Conservation (phyloP, 2,797 vertebrate genomes). For the Sebastes miniatus region DNA sequence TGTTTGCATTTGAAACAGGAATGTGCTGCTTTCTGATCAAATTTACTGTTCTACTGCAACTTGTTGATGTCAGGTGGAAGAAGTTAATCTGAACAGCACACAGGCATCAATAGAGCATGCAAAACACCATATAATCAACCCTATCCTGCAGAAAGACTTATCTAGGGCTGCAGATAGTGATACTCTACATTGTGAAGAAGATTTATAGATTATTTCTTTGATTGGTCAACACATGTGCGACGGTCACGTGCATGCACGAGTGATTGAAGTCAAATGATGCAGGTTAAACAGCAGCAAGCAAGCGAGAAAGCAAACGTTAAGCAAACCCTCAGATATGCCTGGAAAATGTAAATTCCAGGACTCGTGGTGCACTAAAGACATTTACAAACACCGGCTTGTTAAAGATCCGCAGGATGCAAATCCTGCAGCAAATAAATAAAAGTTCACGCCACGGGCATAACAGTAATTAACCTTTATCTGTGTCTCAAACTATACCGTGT, state of each 20-base stretch:
- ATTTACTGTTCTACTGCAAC: background rate
- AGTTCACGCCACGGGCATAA: background rate
- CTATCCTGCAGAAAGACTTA: background rate
- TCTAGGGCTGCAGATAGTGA: background rate
- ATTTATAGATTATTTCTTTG: background rate
- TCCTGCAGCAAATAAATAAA: background rate
- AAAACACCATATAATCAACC: background rate
- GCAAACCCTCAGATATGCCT: background rate
- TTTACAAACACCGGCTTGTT: background rate
- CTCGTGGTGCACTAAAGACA: background rate
- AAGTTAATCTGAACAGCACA: background rate
- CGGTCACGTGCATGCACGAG: background rate
- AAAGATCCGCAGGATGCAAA: too few relatives aligned
- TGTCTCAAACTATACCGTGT: too few relatives aligned
- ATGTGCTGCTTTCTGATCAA: background rate
- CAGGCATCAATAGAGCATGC: background rate
- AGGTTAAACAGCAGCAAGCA: background rate
- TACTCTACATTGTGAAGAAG: background rate
- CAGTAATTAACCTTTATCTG: background rate
- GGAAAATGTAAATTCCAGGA: background rate
- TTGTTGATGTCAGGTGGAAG: background rate
- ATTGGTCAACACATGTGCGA: background rate
- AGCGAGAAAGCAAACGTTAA: background rate
- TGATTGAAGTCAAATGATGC: background rate
- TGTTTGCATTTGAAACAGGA: slow-evolving; percentile 1